A percentile compares a stretch with the other conserved stretches of the same genome.
These are phyloP conservation scores for Adelphocoris suturalis DNA, from an alignment of 2,888 invertebrate genomes.

Conservation along the genomic window DNA sequence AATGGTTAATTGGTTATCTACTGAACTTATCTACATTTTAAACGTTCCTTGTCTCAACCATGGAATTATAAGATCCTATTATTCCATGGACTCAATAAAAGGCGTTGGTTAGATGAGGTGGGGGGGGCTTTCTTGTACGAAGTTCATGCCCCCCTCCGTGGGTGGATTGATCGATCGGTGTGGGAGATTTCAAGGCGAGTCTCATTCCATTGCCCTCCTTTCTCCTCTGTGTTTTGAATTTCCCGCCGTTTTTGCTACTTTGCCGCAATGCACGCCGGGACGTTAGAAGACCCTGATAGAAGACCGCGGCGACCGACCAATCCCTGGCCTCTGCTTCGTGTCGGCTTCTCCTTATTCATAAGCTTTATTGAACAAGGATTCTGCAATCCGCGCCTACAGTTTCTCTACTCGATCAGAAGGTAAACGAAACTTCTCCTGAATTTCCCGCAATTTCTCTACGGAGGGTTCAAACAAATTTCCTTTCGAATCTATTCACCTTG, in stretches of 20 bases:
- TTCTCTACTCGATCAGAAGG: slow-evolving; percentile 48
- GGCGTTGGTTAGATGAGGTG: neutral
- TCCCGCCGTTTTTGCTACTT: slow-evolving; percentile 21
- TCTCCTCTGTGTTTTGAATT: slow-evolving; percentile 36
- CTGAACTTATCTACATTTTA: no score
- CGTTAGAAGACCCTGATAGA: slow-evolving; percentile 65
- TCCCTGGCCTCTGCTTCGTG: slow-evolving; percentile 63
- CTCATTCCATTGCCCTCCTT: neutral
- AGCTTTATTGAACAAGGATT: slow-evolving; percentile 73
- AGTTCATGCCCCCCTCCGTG: neutral
- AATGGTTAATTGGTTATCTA: no score
- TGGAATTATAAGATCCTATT: no score
- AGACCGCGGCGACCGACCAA: slow-evolving; percentile 68
- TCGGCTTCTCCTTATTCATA: slow-evolving; percentile 73
- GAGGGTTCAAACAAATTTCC: neutral
- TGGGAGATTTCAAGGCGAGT: neutral
- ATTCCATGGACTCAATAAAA: no score
- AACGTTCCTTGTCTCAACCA: no score
- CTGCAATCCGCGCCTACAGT: slow-evolving; percentile 71
- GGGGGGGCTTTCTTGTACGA: slow-evolving; percentile 17
- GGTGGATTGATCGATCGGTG: neutral
- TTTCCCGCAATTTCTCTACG: neutral
- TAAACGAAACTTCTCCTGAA: slow-evolving; percentile 49
- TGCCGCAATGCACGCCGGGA: slow-evolving; percentile 69
- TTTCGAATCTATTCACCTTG: neutral